Percentiles rank a stretch among this genome's conserved stretches.
These are phyloP conservation scores for Philopedon plagiatum DNA, from an alignment of 2,888 invertebrate species.

Conservation along the genomic window DNA sequence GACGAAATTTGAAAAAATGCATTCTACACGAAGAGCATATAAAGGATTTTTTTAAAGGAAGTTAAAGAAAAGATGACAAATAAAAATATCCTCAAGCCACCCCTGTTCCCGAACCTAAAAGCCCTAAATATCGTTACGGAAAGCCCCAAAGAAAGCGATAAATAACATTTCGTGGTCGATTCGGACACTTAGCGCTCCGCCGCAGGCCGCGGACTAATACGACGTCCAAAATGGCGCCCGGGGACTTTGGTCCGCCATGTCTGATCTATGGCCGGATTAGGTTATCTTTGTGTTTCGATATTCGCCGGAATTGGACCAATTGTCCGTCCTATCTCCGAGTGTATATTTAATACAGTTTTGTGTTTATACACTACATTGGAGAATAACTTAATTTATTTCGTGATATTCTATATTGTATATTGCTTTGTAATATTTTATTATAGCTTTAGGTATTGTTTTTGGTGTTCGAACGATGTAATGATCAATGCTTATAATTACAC, in stretches of 20 bases:
- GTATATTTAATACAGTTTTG: constrained; percentile 3
- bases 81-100: not conserved
- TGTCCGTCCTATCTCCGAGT: constrained; percentile 5
- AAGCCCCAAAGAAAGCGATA: constrained; percentile 37
- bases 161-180: constrained; percentile 28
- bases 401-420: no score
- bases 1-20: no score
- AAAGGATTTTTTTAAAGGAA: no score
- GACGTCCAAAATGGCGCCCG: constrained; percentile 28
- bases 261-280: constrained; percentile 41
- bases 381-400: no score
- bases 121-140: constrained; percentile 22
- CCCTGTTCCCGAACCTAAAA: constrained; percentile 3
- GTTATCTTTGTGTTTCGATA: constrained; percentile 33
- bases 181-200: constrained; percentile 26
- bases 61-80: no score
- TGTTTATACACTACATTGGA: no score
- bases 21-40: no score
- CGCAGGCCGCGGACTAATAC: constrained; percentile 23
- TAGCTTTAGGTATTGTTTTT: no score
- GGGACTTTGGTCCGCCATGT: constrained; percentile 26
- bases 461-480: no score
- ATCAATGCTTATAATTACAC: no score
- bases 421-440: no score
- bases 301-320: constrained; percentile 7